A percentile compares a stretch with the other conserved stretches of the same genome.
phyloP scores from a whole-genome alignment of 2,888 invertebrate genomes.

The Seira ritae region DNA sequence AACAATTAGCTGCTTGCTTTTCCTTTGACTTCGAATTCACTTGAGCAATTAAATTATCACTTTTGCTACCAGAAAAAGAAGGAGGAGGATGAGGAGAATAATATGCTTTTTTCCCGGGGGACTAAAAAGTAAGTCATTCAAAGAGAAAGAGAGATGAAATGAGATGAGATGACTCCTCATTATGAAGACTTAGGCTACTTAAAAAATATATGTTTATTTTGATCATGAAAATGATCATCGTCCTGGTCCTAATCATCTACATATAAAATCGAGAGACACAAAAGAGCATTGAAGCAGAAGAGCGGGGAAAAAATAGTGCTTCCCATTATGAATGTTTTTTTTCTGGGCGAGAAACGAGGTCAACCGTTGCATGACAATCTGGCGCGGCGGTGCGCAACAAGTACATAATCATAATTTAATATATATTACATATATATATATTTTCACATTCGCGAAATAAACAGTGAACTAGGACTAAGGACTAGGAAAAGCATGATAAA shows the following conservation, averaged over 20 bases:
- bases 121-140: too few species aligned
- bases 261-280: neutral
- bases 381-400: slow-evolving; percentile 49
- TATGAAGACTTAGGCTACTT: too few species aligned
- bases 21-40: too few species aligned
- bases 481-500: neutral
- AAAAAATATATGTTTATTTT: neutral
- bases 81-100: too few species aligned
- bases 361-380: slow-evolving; percentile 62
- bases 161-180: too few species aligned
- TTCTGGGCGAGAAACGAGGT: slow-evolving; percentile 60
- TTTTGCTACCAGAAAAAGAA: too few species aligned
- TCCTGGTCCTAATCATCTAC: slow-evolving; percentile 29
- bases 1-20: too few species aligned
- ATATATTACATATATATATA: slow-evolving; percentile 19
- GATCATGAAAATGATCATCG: slow-evolving; percentile 38
- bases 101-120: too few species aligned
- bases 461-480: neutral
- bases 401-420: slow-evolving; percentile 11
- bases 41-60: too few species aligned
- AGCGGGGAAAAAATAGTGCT: slow-evolving; percentile 21
- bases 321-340: slow-evolving; percentile 53
- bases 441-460: too few species aligned
- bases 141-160: too few species aligned
- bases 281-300: slow-evolving; percentile 53